Evolutionary conservation across 2,113 vertebrate genomes (phyloP), one percentile per base, ranked within the genome.

Genomic region (Dasypus novemcinctus): DNA sequence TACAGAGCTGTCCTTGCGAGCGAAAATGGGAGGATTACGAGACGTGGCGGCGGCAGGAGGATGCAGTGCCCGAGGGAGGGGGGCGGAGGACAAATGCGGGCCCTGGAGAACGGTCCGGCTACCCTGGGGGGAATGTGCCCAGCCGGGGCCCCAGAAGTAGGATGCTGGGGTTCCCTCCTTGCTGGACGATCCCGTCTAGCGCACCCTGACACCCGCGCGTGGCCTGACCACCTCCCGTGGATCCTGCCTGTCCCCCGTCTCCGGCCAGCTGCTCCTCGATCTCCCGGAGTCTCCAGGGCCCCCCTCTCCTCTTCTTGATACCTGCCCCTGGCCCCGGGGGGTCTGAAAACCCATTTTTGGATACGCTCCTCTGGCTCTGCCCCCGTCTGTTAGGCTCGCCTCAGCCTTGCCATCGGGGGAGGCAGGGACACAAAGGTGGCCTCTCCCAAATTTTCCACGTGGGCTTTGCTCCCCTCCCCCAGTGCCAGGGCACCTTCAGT

Each of bases 1-100:
- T 90, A 94, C 81, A 83, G 93, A 98, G 96, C 87, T 25, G 0
- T 27, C 94, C 63, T 87, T 0, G 0, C 0, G 63, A 96, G 80
- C 0, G 83, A 36, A 87, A 74, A 97, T 18, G 68, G 36, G 15
- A 87, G 86, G 95, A 71, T 43, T 74, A 80, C 7, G 76, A 25
- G 76, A 25, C 4, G 0, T 2, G 33, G 94, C 2, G 1, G 46
- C 69, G 69, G 38, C 1, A 0, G 6, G 68, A 2, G n/a, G 64
- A 46, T 23, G 23, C 1, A 9, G 63, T 87, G 21, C 63, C 2
- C 0, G 3, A 13, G 33, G 13, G n/a, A 49, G 41, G 80, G 13
- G 0, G 91, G 78, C 13, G 71, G 49, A 1, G 7, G 27, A 80
- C 23, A 18, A 5, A 0, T 31, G 7, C 0, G 14, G 57, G 14